A percentile compares a stretch with the other conserved stretches of the same genome.
phyloP scores from a whole-genome alignment of 2,797 vertebrate species.

The Mormyrops boulengeri region DNA sequence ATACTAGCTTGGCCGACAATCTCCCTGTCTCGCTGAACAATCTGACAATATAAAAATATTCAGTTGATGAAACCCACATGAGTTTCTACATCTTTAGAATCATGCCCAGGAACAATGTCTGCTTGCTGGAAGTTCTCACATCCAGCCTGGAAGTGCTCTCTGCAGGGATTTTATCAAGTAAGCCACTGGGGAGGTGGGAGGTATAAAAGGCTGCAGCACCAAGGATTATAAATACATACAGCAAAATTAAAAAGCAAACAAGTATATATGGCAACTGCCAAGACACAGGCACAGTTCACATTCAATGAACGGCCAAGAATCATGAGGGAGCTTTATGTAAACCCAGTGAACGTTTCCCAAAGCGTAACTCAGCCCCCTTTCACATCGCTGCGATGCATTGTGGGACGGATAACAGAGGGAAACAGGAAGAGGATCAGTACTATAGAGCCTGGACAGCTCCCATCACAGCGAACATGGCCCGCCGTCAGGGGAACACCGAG shows the following conservation, averaged over 20 bases:
- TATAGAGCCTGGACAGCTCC: not conserved
- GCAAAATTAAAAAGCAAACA: not conserved
- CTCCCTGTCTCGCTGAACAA: not conserved
- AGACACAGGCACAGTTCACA: not conserved
- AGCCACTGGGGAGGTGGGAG: not conserved
- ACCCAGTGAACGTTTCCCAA: not conserved
- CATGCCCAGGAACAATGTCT: conserved; percentile 67
- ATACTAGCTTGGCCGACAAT: not conserved
- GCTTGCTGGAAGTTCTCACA: conserved; percentile 64
- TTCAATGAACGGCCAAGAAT: not conserved
- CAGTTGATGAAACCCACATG: conserved; percentile 68
- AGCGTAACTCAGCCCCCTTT: not conserved
- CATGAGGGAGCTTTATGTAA: not conserved
- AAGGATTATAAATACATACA: not conserved
- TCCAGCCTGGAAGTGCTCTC: conserved; percentile 66
- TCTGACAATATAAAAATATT: not conserved
- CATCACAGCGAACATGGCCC: not conserved
- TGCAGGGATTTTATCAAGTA: conserved; percentile 42
- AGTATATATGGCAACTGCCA: not conserved
- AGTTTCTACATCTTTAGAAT: conserved; percentile 77
- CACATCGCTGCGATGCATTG: not conserved
- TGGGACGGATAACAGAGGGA: not conserved
- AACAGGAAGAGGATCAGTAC: not conserved
- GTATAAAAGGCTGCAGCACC: not conserved
- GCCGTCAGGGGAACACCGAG: not conserved